Evolutionary conservation across 2,113 vertebrate genomes (phyloP).

Genomic region (Daphoenositta chrysoptera): DNA sequence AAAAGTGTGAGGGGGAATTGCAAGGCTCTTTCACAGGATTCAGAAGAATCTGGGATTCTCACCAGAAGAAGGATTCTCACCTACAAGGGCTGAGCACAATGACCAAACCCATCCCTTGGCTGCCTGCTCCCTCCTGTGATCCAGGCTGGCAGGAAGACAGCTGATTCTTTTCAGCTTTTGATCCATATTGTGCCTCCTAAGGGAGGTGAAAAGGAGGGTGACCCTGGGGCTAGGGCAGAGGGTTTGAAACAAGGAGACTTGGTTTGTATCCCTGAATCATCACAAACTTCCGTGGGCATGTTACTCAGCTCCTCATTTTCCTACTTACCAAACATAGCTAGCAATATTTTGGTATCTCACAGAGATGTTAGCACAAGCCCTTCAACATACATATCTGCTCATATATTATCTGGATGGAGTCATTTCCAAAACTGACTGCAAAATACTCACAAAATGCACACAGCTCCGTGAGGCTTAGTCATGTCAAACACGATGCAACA

Average conservation of each 20-base stretch:
- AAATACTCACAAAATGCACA: not conserved
- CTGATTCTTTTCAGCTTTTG: not conserved
- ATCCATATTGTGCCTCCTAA: not conserved
- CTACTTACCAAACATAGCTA: slow-evolving; percentile 19
- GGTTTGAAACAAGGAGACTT: not conserved
- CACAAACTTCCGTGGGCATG: not conserved
- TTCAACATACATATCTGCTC: slow-evolving; percentile 20
- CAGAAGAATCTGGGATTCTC: too few relatives aligned
- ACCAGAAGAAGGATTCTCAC: not conserved
- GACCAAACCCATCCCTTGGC: not conserved
- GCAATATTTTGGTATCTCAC: slow-evolving; percentile 40
- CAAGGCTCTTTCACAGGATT: not conserved
- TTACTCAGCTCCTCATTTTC: slow-evolving; percentile 35
- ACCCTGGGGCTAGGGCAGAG: not conserved
- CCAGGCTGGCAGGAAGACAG: not conserved
- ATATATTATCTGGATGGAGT: slow-evolving; percentile 3
- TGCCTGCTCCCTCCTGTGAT: not conserved
- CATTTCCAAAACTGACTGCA: not conserved
- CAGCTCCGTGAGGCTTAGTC: not conserved
- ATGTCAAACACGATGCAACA: not conserved
- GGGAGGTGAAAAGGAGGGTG: not conserved
- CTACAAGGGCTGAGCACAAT: not conserved
- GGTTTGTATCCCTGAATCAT: slow-evolving; percentile 15
- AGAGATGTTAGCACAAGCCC: slow-evolving; percentile 32
- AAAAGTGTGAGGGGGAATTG: not conserved